Evolutionary conservation across 1,140 invertebrate genomes (phyloP).

Genomic region (Pectinophora gossypiella): DNA sequence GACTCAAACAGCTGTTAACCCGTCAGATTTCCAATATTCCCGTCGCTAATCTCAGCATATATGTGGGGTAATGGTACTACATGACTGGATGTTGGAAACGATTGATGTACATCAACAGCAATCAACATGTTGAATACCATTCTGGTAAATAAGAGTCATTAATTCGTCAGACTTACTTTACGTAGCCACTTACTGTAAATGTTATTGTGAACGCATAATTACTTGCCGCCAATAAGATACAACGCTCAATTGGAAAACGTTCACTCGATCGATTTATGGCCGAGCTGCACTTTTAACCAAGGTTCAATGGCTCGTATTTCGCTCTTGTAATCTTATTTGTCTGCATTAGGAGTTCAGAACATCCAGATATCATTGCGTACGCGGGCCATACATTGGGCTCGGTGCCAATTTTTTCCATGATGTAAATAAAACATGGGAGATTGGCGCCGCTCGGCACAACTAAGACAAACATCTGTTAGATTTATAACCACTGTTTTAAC

Average conservation of each 20-base stretch:
- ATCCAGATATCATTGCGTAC: background rate
- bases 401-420: conserved; percentile 54
- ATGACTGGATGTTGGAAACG: too few relatives aligned
- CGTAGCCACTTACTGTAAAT: too few relatives aligned
- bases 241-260: too few relatives aligned
- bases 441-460: conserved; percentile 33
- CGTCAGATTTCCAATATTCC: conserved; percentile 25
- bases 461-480: conserved; percentile 26
- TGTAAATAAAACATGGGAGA: conserved; percentile 57
- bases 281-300: background rate
- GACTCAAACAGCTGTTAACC: conserved; percentile 33
- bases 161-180: too few relatives aligned
- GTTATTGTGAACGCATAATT: background rate
- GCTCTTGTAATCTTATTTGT: background rate
- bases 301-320: background rate
- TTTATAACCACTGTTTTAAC: conserved; percentile 31
- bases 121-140: too few relatives aligned
- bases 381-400: conserved; percentile 20
- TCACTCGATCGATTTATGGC: background rate
- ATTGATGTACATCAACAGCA: too few relatives aligned
- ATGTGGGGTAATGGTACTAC: conserved; percentile 34
- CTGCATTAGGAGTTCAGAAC: background rate
- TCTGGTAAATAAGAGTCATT: too few relatives aligned
- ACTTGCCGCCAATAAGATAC: too few relatives aligned
- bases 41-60: conserved; percentile 16